These are phyloP conservation scores for Phymatocera aterrima DNA, from an alignment of 2,888 invertebrate genomes.

Conservation along the genomic window DNA sequence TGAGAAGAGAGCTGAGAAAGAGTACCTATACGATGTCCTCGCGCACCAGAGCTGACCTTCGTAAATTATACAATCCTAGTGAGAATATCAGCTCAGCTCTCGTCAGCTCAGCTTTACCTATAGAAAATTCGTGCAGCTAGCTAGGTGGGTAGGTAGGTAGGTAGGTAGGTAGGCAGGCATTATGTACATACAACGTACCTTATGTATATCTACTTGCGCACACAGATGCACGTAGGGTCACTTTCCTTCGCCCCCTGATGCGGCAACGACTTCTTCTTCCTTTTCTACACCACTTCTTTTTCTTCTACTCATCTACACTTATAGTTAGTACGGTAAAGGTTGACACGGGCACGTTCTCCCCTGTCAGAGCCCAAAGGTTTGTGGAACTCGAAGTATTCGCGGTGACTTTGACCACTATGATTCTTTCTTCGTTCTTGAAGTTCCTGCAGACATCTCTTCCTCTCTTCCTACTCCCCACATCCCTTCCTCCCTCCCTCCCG, in stretches of 20 bases:
- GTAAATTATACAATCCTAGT: conserved; percentile 39
- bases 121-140: not conserved
- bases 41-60: conserved; percentile 26
- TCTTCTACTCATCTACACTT: not conserved
- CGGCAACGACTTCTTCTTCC: not conserved
- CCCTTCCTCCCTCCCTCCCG: not conserved
- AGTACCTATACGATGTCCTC: conserved; percentile 19
- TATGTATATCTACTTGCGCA: not conserved
- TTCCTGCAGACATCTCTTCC: not conserved
- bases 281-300: too few species aligned
- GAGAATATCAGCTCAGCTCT: too few species aligned
- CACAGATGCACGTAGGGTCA: not conserved
- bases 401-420: conserved; percentile 34
- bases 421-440: not conserved
- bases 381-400: conserved; percentile 35
- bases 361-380: conserved; percentile 13
- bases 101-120: conserved; percentile 21
- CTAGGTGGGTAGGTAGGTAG: not conserved
- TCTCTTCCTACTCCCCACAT: too few species aligned
- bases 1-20: not conserved
- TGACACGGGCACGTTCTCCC: not conserved
- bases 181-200: not conserved
- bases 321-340: not conserved
- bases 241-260: not conserved
- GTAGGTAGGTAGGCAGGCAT: not conserved